phyloP scores from a whole-genome alignment of 2,113 vertebrate species.

The Hepsetus odoe region DNA sequence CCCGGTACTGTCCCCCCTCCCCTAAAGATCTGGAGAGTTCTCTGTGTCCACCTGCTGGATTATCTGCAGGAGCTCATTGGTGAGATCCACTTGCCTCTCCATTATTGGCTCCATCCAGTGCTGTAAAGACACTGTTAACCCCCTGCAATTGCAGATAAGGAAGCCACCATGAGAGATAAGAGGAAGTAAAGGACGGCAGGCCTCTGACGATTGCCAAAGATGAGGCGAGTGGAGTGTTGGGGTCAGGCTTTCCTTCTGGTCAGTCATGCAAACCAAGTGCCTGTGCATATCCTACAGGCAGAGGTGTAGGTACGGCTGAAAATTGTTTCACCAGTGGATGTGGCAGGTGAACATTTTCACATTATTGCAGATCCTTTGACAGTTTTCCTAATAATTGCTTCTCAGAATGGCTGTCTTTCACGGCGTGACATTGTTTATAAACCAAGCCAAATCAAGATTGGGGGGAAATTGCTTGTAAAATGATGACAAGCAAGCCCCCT shows the following conservation, averaged over 20 bases:
- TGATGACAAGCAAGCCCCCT: not conserved
- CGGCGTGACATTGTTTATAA: not conserved
- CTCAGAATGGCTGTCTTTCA: constrained; percentile 5
- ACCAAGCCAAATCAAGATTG: constrained; percentile 11
- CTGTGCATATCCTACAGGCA: not conserved
- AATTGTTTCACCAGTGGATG: not conserved
- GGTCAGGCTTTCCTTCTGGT: not conserved
- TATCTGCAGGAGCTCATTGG: constrained; percentile 27
- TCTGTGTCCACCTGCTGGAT: constrained; percentile 23
- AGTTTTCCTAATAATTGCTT: constrained; percentile 43
- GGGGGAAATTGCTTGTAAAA: not conserved
- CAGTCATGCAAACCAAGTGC: not conserved
- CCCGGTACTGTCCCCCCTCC: not conserved
- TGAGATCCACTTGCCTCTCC: constrained; percentile 48
- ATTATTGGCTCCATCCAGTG: constrained; percentile 61
- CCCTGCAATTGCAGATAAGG: constrained; percentile 64
- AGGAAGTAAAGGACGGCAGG: constrained; percentile 60
- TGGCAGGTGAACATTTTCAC: constrained; percentile 33
- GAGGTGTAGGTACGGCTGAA: not conserved
- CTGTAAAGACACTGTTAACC: constrained; percentile 64
- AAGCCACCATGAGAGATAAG: constrained; percentile 61
- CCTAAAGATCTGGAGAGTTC: not conserved
- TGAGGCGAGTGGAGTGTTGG: constrained; percentile 22
- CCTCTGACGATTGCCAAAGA: constrained; percentile 49
- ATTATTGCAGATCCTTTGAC: constrained; percentile 25